phyloP scores from a whole-genome alignment of 2,888 invertebrate species.

The Leucania comma region DNA sequence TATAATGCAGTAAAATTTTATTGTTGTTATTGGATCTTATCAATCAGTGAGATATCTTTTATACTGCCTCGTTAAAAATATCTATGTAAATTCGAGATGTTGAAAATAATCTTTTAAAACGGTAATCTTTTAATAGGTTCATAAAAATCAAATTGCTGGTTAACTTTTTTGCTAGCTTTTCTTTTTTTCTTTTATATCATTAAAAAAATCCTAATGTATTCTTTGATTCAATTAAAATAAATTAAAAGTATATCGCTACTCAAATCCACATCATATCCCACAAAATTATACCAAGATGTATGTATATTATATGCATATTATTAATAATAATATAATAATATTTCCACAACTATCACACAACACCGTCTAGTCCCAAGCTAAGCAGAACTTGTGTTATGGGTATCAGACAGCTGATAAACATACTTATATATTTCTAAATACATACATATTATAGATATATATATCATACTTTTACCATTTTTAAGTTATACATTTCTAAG shows the following conservation, averaged over 20 bases:
- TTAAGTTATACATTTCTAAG: too few species aligned
- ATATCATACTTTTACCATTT: too few species aligned
- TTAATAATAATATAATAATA: too few species aligned
- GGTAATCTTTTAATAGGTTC: slow-evolving; percentile 26
- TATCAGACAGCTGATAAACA: too few species aligned
- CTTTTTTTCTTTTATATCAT: slow-evolving; percentile 1
- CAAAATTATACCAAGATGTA: neutral
- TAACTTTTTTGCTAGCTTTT: neutral
- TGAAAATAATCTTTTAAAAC: slow-evolving; percentile 28
- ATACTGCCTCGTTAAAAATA: slow-evolving; percentile 39
- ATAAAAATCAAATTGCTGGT: slow-evolving; percentile 6
- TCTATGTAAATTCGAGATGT: slow-evolving; percentile 30
- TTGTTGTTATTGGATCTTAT: slow-evolving; percentile 59
- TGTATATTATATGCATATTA: too few species aligned
- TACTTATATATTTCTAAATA: too few species aligned
- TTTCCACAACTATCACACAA: too few species aligned
- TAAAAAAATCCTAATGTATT: neutral
- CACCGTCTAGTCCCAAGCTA: too few species aligned
- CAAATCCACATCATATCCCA: neutral
- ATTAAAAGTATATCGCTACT: neutral
- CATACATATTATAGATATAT: too few species aligned
- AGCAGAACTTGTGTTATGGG: too few species aligned
- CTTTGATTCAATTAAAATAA: neutral
- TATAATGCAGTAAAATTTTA: slow-evolving; percentile 57
- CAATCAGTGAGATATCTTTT: slow-evolving; percentile 43